Evolutionary conservation across 1,140 invertebrate genomes (phyloP), one percentile per base, ranked within the genome.

Genomic region (Drosophila kohkoa): DNA sequence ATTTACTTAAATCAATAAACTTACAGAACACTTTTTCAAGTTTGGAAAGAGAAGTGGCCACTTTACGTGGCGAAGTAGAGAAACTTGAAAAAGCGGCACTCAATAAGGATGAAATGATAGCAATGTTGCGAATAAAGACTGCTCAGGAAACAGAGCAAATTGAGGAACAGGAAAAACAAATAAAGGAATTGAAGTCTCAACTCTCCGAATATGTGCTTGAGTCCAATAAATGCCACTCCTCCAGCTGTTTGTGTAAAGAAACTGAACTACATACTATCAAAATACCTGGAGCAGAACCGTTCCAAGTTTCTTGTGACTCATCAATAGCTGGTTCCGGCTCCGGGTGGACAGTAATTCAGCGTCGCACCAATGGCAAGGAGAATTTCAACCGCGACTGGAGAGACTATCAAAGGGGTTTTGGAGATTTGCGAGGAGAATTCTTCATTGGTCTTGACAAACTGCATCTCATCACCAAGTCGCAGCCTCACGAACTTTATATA

Each of bases 391-490:
- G 52, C 5, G 58, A 75, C 10, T 75, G 73, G 73, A 28, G 46
- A 6, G 52, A 71, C 11, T 75, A 75, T 35, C 66, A 75, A 32
- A 6, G 5, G n/a, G 73, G 73, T 1, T 75, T 75, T 28, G 73
- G 73, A 0, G 73, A 75, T 13, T 59, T 75, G 25, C 15, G 15
- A 1, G 68, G 28, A 3, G 60, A 75, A 11, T 71, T 75, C 59
- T 75, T 75, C 2, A 75, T 75, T 0, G 73, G 73, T 8, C 54
- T 75, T 1, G 68, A 75, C 35, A 75, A 72, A 11, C 73, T 75
- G 8, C 59, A 75, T 49, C 25, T 55, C 0, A 57, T 75, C 11
- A 75, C 73, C 7, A 55, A 63, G 4, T 71, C 59, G 1, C 58
- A 71, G 8, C 73, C 58, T 20, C 41, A 75, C 20, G 73, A 75